A percentile compares a stretch with the other conserved stretches of the same genome.
These are phyloP conservation scores for Tarsius wallacei DNA, from an alignment of 2,797 vertebrate genomes.

Conservation along the genomic window DNA sequence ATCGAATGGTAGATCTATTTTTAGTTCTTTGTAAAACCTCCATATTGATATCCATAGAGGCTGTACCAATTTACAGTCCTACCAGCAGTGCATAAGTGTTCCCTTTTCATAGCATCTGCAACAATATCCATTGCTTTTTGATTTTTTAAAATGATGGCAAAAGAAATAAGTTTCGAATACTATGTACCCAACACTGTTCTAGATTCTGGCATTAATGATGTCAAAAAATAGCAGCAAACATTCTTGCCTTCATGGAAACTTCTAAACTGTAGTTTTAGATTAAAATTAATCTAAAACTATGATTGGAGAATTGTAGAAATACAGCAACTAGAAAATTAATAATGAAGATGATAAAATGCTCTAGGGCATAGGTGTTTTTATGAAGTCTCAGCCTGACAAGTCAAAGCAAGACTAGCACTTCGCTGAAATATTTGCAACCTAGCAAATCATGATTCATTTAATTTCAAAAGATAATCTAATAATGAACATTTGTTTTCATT, in stretches of 20 bases:
- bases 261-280: too few relatives aligned
- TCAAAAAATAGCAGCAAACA: not conserved
- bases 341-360: not conserved
- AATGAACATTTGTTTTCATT: not conserved
- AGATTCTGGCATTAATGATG: not conserved
- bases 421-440: not conserved
- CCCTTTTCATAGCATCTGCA: too few relatives aligned
- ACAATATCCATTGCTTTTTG: too few relatives aligned
- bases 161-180: not conserved
- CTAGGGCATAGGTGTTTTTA: not conserved
- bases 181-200: not conserved
- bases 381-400: not conserved
- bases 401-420: not conserved
- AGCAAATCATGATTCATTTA: not conserved
- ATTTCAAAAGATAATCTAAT: not conserved
- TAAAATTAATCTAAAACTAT: not conserved
- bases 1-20: too few relatives aligned
- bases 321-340: slow-evolving; percentile 32
- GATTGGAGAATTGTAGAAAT: not conserved
- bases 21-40: too few relatives aligned
- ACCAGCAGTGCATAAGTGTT: too few relatives aligned
- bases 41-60: too few relatives aligned
- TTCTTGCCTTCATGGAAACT: not conserved
- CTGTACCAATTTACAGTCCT: too few relatives aligned
- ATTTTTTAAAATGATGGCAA: too few relatives aligned